phyloP scores from a whole-genome alignment of 2,888 invertebrate genomes.

The Coremacera marginata region DNA sequence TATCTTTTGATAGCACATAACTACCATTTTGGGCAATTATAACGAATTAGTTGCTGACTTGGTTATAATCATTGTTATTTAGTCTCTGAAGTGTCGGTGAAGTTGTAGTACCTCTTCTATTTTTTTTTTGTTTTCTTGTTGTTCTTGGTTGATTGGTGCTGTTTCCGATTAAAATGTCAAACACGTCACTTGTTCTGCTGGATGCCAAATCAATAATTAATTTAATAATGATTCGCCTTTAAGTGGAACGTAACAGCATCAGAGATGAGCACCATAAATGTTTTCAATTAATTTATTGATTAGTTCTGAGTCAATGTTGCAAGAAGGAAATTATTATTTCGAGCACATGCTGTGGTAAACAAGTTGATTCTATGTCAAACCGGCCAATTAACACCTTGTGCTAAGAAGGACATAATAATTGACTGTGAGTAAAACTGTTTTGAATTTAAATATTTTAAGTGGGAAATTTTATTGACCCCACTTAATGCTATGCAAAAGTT shows the following conservation, averaged over 20 bases:
- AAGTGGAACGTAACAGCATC: neutral
- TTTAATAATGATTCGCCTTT: slow-evolving; percentile 25
- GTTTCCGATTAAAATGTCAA: slow-evolving; percentile 34
- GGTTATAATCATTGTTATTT: slow-evolving; percentile 34
- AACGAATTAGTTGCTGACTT: slow-evolving; percentile 40
- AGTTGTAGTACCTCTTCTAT: slow-evolving; percentile 1
- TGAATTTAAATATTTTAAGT: too few species aligned
- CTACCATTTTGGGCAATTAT: slow-evolving; percentile 45
- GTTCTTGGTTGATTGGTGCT: slow-evolving; percentile 4
- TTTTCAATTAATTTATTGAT: slow-evolving; percentile 36
- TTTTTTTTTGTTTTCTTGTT: neutral
- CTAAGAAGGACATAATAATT: neutral
- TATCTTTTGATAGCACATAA: slow-evolving; percentile 16
- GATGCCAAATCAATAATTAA: slow-evolving; percentile 28
- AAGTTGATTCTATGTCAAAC: slow-evolving; percentile 26
- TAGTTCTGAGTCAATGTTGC: neutral
- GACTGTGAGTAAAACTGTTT: too few species aligned
- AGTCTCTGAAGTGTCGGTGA: slow-evolving; percentile 20
- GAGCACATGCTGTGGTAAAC: slow-evolving; percentile 8
- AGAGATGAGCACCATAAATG: slow-evolving; percentile 19
- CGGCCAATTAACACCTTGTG: slow-evolving; percentile 22
- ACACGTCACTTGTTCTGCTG: slow-evolving; percentile 35
- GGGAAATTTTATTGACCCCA: too few species aligned
- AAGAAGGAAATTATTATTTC: slow-evolving; percentile 14
- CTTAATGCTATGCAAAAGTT: too few species aligned